A percentile compares a stretch with the other conserved stretches of the same genome.
phyloP scores from a whole-genome alignment of 2,113 vertebrate species.

The Oryzias woworae region DNA sequence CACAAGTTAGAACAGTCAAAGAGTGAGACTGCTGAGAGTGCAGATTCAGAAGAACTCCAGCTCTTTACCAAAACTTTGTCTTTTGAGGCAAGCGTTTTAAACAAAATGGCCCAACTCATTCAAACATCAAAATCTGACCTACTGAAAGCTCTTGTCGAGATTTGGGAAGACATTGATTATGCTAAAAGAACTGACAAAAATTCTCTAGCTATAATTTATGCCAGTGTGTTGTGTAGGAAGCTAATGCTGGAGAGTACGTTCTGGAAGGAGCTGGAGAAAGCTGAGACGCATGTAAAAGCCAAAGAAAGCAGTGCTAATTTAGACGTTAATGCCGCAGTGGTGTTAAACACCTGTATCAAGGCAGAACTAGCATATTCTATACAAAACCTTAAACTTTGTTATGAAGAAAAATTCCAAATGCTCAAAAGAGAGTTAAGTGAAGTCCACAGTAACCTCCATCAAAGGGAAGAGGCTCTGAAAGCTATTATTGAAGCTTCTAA shows the following conservation, averaged over 20 bases:
- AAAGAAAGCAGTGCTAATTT: conserved; percentile 43
- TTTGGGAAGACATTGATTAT: conserved; percentile 76
- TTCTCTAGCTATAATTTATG: conserved; percentile 75
- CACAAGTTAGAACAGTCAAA: conserved; percentile 37
- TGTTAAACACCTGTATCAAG: conserved; percentile 75
- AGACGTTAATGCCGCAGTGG: conserved; percentile 41
- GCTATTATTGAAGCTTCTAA: conserved; percentile 79
- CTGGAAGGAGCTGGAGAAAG: conserved; percentile 84
- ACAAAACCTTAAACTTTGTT: conserved; percentile 83
- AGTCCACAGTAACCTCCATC: conserved; percentile 79
- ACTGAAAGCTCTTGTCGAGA: conserved; percentile 76
- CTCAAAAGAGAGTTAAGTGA: conserved; percentile 84
- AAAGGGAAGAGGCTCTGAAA: conserved; percentile 82
- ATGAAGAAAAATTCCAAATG: conserved; percentile 81
- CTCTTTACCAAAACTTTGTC: conserved; percentile 85
- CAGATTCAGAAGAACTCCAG: conserved; percentile 72
- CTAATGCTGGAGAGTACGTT: conserved; percentile 86
- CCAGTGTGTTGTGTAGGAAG: conserved; percentile 84
- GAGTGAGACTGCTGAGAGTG: conserved; percentile 35
- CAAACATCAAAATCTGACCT: conserved; percentile 82
- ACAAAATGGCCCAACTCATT: conserved; percentile 87
- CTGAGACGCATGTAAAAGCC: conserved; percentile 49
- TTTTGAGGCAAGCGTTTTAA: conserved; percentile 87
- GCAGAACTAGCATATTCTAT: conserved; percentile 86
- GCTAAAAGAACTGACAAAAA: conserved; percentile 64